phyloP scores from a whole-genome alignment of 2,888 invertebrate species.

The Drosophila conformis region DNA sequence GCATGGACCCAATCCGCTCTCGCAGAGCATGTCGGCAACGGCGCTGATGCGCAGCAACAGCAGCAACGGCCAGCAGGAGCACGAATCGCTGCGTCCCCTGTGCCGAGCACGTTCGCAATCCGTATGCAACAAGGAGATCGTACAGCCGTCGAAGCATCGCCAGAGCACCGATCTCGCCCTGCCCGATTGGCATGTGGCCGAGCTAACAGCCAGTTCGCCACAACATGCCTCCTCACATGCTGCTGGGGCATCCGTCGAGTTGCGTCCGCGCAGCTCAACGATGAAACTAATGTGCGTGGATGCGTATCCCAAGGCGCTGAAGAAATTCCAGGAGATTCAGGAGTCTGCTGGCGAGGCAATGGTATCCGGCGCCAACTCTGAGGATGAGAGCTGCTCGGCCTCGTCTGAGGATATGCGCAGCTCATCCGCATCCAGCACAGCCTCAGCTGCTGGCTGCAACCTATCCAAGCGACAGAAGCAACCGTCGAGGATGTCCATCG shows the following conservation, averaged over 20 bases:
- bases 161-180: constrained; percentile 32
- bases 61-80: constrained; percentile 58
- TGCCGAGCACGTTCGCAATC: constrained; percentile 85
- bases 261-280: constrained; percentile 73
- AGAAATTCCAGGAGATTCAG: constrained; percentile 86
- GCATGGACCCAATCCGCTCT: constrained; percentile 80
- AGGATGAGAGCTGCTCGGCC: constrained; percentile 87
- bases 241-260: constrained; percentile 10
- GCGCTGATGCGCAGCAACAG: constrained; percentile 82
- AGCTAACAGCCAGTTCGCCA: constrained; percentile 70
- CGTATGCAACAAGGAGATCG: constrained; percentile 81
- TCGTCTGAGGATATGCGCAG: constrained; percentile 85
- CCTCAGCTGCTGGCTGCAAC: constrained; percentile 62
- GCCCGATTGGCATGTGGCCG: constrained; percentile 53
- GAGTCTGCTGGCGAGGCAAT: constrained; percentile 89
- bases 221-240: constrained; percentile 10
- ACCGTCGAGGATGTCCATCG: constrained; percentile 81
- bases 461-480: constrained; percentile 67
- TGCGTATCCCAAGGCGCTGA: constrained; percentile 81
- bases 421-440: constrained; percentile 84
- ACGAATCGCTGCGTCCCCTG: constrained; percentile 68
- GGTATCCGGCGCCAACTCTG: constrained; percentile 88
- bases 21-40: constrained; percentile 86
- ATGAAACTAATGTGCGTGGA: constrained; percentile 82
- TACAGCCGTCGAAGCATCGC: constrained; percentile 58